Base-by-base conservation (phyloP, 2,888 invertebrate species). In the Volucella inflata region DNA sequence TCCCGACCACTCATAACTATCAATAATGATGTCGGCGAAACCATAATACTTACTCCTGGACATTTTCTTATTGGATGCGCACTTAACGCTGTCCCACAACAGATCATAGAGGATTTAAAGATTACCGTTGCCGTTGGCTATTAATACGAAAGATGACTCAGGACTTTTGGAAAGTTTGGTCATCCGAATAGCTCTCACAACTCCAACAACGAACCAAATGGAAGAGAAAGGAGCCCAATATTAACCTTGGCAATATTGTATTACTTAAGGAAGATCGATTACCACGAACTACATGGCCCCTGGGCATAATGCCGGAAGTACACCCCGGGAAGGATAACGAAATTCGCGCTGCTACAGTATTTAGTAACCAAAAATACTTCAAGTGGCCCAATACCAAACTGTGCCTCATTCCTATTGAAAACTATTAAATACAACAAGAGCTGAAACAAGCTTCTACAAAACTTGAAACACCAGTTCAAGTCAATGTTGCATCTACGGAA, bases 231-330 rank as follows among this genome's bases (percentile, higher is more conserved):
- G 3, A 42, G 42, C 42, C 11, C 9, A 42, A 42, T 11, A 42
- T 42, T 11, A 42, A 42, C 42, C 9, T 42, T 1, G 4, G 42
- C 11, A 4, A 42, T 42, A 2, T 42, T 42, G 2, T 21, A 21
- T 21, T 21, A 21, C 1, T 21, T 21, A 21, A 21, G 2, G 1
- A 21, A 21, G 21, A 21, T 21, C 21, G 21, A 21, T 21, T 21
- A 21, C 10, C 42, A 9, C 42, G 2, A 42, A 42, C 4, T 42
- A 42, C 42, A 11, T 42, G 42, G 42, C 42, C 10, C 2, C 1
- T 42, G 42, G 42, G 42, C 42, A 42, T 40, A 8, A 53, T 62
- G 21, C n/a, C 16, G 2, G 21, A 68, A 75, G 21, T 67, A 17
- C 16, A 53, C 17, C 9, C 53, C 2, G 53, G 2, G 1, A 53